Percentiles rank a stretch among this genome's conserved stretches.
Evolutionary conservation across 2,888 invertebrate genomes (phyloP).

Genomic region (Microctonus brassicae): DNA sequence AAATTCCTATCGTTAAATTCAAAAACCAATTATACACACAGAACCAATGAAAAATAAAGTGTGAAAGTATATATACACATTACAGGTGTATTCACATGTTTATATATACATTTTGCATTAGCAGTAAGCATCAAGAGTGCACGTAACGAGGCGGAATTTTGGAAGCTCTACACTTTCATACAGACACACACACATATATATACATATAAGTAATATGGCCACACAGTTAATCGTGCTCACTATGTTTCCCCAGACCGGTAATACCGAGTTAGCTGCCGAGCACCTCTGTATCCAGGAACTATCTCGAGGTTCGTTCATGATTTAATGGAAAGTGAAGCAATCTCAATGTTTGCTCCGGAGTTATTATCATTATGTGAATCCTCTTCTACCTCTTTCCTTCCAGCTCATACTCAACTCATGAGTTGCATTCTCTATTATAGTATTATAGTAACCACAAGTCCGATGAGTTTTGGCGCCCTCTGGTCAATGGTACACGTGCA

Average conservation of each 20-base stretch:
- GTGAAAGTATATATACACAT: not conserved
- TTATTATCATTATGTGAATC: slow-evolving; percentile 10
- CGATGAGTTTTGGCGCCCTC: slow-evolving; percentile 47
- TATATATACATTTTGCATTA: not conserved
- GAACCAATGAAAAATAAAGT: not conserved
- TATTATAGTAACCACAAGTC: slow-evolving; percentile 22
- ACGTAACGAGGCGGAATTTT: slow-evolving; percentile 30
- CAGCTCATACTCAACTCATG: not conserved
- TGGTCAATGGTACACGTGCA: slow-evolving; percentile 24
- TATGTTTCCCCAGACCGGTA: slow-evolving; percentile 48
- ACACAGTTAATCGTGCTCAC: slow-evolving; percentile 56
- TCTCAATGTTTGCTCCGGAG: slow-evolving; percentile 52
- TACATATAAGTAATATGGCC: not conserved
- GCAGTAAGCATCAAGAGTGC: not conserved
- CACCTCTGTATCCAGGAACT: slow-evolving; percentile 43
- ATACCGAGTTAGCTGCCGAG: slow-evolving; percentile 46
- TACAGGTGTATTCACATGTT: not conserved
- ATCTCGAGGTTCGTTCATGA: slow-evolving; percentile 45
- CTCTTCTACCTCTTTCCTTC: not conserved
- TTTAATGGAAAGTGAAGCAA: slow-evolving; percentile 61
- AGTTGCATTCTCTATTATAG: not conserved
- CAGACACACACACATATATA: not conserved
- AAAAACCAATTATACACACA: not conserved
- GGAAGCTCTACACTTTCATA: not conserved
- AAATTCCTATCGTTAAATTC: too few species aligned